A percentile compares a stretch with the other conserved stretches of the same genome.
Evolutionary conservation across 2,113 vertebrate genomes (phyloP).

Genomic region (Rhynchopsitta pachyrhyncha): DNA sequence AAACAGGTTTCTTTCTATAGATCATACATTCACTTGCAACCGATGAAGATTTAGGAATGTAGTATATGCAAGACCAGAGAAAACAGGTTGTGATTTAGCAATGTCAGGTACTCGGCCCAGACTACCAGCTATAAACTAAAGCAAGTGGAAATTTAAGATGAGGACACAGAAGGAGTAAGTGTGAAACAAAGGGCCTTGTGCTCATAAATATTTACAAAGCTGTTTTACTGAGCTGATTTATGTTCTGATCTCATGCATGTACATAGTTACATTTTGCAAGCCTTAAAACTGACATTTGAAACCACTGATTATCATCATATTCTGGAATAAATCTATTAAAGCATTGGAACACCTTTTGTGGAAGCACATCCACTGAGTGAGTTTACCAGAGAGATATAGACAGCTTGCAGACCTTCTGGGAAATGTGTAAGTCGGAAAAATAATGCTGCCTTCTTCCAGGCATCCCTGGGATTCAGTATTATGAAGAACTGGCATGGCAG

Average conservation of each 20-base stretch:
- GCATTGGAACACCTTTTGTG: background rate
- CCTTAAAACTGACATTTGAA: constrained; percentile 22
- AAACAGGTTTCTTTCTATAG: background rate
- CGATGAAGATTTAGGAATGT: constrained; percentile 14
- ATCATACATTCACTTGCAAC: background rate
- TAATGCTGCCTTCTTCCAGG: background rate
- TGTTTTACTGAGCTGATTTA: constrained; percentile 29
- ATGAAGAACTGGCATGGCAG: background rate
- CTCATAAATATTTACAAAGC: constrained; percentile 52
- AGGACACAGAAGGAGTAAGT: background rate
- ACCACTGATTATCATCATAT: background rate
- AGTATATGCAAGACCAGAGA: background rate
- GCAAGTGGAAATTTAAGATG: background rate
- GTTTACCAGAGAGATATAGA: background rate
- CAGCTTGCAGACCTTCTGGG: background rate
- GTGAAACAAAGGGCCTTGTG: background rate
- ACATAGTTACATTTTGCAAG: constrained; percentile 33
- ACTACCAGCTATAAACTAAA: constrained; percentile 30
- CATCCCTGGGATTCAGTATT: background rate
- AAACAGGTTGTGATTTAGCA: constrained; percentile 26
- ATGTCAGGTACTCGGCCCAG: background rate
- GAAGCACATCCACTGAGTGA: background rate
- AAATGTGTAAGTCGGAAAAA: background rate
- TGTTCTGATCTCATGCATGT: background rate
- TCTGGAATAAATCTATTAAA: constrained; percentile 45